These are phyloP conservation scores for Drosophila yooni DNA, from an alignment of 2,888 invertebrate genomes.

Conservation along the genomic window DNA sequence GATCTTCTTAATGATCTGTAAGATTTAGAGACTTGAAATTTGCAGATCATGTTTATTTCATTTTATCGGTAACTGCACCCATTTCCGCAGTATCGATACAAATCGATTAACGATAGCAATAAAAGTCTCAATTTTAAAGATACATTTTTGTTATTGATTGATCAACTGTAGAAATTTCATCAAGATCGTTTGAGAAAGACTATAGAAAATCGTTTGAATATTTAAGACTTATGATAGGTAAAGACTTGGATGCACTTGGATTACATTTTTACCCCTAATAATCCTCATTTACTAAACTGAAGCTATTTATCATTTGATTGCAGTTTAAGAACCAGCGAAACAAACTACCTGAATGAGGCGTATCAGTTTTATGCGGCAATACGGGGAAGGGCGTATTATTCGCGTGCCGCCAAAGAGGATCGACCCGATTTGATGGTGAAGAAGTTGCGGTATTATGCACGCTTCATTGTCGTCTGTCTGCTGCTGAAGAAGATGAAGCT, in stretches of 20 bases:
- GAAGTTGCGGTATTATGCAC: conserved; percentile 96
- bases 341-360: conserved; percentile 97
- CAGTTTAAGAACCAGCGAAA: conserved; percentile 97
- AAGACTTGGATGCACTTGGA: background rate
- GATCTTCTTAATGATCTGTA: too few relatives aligned
- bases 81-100: too few relatives aligned
- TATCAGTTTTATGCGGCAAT: conserved; percentile 98
- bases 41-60: too few relatives aligned
- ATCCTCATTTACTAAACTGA: background rate
- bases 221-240: background rate
- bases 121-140: too few relatives aligned
- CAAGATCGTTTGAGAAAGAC: too few relatives aligned
- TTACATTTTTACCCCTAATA: background rate
- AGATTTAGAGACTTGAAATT: background rate
- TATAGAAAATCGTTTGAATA: too few relatives aligned
- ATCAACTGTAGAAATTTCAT: too few relatives aligned
- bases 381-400: conserved; percentile 96
- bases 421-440: conserved; percentile 98
- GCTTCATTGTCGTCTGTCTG: conserved; percentile 98
- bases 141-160: too few relatives aligned
- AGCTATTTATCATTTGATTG: conserved; percentile 50
- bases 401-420: conserved; percentile 96
- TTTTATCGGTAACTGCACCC: too few relatives aligned
- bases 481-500: conserved; percentile 96
- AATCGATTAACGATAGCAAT: too few relatives aligned